Evolutionary conservation across 2,888 invertebrate genomes (phyloP).

Genomic region (Biston stratarius): DNA sequence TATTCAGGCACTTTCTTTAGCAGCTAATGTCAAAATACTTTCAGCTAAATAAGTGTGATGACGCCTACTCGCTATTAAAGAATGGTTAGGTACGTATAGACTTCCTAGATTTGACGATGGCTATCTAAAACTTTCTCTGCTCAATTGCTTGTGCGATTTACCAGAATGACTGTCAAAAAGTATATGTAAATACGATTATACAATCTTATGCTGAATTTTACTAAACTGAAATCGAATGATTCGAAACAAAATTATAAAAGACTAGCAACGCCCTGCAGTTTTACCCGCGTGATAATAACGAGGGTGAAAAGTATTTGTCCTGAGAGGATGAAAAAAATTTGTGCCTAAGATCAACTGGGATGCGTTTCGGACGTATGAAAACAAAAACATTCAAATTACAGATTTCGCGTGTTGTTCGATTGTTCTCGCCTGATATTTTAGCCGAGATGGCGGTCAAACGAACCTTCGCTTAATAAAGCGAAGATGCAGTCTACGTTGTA

Average conservation of each 20-base stretch:
- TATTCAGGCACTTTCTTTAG: neutral
- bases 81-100: constrained; percentile 6
- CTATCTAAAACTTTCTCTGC: constrained; percentile 26
- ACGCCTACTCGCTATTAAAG: constrained; percentile 7
- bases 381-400: no score
- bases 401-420: no score
- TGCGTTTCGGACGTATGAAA: no score
- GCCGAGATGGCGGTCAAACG: no score
- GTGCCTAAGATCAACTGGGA: no score
- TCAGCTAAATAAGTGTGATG: neutral
- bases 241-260: neutral
- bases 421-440: no score
- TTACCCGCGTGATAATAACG: no score
- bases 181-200: constrained; percentile 12
- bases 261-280: neutral
- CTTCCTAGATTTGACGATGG: constrained; percentile 12
- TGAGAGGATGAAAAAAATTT: no score
- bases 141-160: constrained; percentile 17
- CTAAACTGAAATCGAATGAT: neutral
- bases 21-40: constrained; percentile 5
- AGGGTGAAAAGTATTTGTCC: no score
- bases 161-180: constrained; percentile 22
- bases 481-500: no score
- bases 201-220: constrained; percentile 1
- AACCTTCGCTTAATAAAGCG: no score